phyloP scores from a whole-genome alignment of 2,797 vertebrate genomes.

The Tadarida brasiliensis region DNA sequence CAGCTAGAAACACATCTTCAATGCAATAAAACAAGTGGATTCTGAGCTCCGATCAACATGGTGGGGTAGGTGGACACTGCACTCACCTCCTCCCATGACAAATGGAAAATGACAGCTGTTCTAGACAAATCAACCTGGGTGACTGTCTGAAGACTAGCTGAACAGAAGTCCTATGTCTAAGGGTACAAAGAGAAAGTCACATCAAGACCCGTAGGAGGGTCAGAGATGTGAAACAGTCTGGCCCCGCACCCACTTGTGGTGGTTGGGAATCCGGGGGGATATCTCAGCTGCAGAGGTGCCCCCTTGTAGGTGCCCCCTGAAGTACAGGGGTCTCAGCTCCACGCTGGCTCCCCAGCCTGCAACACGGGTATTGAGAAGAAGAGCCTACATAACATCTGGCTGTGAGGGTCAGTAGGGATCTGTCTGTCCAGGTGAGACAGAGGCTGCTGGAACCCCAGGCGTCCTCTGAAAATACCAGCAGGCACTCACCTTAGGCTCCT shows the following conservation, averaged over 20 bases:
- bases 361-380: neutral
- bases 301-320: neutral
- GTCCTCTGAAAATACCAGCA: neutral
- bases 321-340: neutral
- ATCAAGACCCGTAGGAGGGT: neutral
- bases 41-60: neutral
- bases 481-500: neutral
- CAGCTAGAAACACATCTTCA: slow-evolving; percentile 47
- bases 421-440: neutral
- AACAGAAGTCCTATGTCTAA: neutral
- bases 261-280: neutral
- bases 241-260: neutral
- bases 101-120: neutral
- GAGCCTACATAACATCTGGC: neutral
- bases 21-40: neutral
- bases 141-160: neutral
- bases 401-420: neutral
- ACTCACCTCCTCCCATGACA: neutral
- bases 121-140: neutral
- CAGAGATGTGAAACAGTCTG: neutral
- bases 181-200: neutral
- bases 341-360: neutral
- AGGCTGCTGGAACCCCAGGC: neutral
- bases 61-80: neutral
- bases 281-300: neutral